Base-by-base conservation (phyloP, 2,113 vertebrate species). In the Hippocampus abdominalis region DNA sequence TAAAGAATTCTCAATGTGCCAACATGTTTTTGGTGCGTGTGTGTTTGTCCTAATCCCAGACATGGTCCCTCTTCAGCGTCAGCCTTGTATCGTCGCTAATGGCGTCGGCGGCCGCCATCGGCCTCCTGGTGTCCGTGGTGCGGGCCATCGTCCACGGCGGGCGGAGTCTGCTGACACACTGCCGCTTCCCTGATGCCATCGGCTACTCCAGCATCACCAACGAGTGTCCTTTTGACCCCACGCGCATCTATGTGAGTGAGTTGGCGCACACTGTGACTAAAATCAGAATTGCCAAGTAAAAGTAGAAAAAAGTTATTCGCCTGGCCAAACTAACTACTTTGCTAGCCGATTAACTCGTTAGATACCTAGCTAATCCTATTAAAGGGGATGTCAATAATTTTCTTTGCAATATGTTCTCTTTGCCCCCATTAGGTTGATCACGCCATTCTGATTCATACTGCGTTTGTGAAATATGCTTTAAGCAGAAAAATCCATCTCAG, bases 141-240 rank as follows among this genome's bases (percentile, higher is more conserved):
- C 86, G 89, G 68, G 93, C 93, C 25, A 87, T 95, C 69, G 71
- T 88, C 49, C 90, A 91, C 15, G 88, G 87, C 1, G 94, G 95
- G 61, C 87, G 48, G 10, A 92, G 82, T 29, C 86, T 98, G 64
- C 89, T 98, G 70, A 89, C 93, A 1, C 82, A 92, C 80, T 96
- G 95, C 72, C 83, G 90, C 54, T 76, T 87, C 44, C 66, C 86
- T 0, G 64, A 89, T 0, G 39, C 81, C 74, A 79, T 77, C 2
- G 73, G 87, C 69, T 85, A 92, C 1, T 68, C 90, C 71, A 91
- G 88, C 0, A 49, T 91, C 3, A 85, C 91, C 8, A 88, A 85
- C 0, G 85, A 95, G 78, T 97, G 96, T 62, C 94, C 96, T 39
- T 98, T 96, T 2, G 94, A 98, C 72, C 95, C 96, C 65, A 96